Conservation (phyloP, 2,113 vertebrate genomes). For the Acanthisitta chloris region DNA sequence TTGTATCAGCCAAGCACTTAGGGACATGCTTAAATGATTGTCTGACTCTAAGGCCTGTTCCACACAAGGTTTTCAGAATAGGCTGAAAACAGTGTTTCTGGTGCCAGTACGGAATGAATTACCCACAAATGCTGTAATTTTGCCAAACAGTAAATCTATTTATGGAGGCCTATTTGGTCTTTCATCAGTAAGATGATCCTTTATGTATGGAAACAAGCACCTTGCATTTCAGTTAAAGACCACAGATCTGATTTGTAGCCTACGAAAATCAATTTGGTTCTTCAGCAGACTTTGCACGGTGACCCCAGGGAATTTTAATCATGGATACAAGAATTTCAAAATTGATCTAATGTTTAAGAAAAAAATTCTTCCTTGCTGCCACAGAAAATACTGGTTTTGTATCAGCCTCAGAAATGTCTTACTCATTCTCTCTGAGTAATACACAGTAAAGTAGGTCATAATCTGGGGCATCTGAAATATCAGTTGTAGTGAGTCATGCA, state of each 20-base stretch:
- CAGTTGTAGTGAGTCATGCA: not conserved
- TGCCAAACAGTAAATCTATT: constrained; percentile 31
- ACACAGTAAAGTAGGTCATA: constrained; percentile 34
- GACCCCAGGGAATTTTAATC: constrained; percentile 14
- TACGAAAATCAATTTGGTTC: constrained; percentile 14
- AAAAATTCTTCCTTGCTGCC: not conserved
- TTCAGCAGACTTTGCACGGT: not conserved
- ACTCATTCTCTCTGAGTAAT: not conserved
- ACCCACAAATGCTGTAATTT: constrained; percentile 12
- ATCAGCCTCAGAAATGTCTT: not conserved
- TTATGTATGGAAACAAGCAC: not conserved
- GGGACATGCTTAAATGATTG: not conserved
- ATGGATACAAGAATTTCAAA: constrained; percentile 3
- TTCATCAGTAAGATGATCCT: constrained; percentile 16
- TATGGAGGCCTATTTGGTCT: not conserved
- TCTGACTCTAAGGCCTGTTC: not conserved
- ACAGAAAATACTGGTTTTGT: not conserved
- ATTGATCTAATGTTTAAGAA: constrained; percentile 38
- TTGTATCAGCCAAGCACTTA: not conserved
- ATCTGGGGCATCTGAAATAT: constrained; percentile 35
- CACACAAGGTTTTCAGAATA: not conserved
- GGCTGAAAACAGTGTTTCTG: not conserved
- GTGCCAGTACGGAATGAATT: not conserved
- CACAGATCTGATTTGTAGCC: constrained; percentile 7
- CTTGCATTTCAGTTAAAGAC: not conserved